These are phyloP conservation scores for Polydrusus tereticollis DNA, from an alignment of 2,888 invertebrate species.

Conservation along the genomic window DNA sequence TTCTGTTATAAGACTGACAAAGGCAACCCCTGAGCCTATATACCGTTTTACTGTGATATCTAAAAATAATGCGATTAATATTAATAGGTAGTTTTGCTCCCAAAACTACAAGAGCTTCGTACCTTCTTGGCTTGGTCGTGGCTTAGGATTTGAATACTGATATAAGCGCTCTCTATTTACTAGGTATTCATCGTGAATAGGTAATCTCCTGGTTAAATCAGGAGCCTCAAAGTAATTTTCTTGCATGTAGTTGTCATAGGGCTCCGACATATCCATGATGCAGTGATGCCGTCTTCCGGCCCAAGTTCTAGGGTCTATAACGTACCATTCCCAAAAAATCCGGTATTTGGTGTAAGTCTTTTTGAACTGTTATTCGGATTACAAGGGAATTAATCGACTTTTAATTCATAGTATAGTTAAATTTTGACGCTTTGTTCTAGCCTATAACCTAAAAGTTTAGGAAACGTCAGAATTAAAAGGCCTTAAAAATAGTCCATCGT, in stretches of 20 bases:
- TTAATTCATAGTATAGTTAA: no score
- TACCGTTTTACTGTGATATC: slow-evolving; percentile 75
- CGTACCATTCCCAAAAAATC: neutral
- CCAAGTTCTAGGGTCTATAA: slow-evolving; percentile 43
- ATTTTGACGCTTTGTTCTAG: no score
- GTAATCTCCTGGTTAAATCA: slow-evolving; percentile 53
- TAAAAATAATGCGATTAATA: slow-evolving; percentile 59
- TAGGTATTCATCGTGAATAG: slow-evolving; percentile 51
- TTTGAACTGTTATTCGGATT: no score
- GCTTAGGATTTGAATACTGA: slow-evolving; percentile 39
- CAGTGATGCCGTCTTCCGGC: no score
- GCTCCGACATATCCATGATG: slow-evolving; percentile 29
- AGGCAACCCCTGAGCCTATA: slow-evolving; percentile 84
- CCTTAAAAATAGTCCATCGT: no score
- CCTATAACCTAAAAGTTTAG: no score
- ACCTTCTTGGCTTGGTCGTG: slow-evolving; percentile 49
- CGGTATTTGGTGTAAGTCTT: no score
- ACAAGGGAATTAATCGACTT: no score
- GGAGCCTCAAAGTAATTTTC: slow-evolving; percentile 49
- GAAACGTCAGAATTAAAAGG: no score
- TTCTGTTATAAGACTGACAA: slow-evolving; percentile 89
- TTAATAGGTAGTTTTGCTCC: neutral
- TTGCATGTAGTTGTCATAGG: slow-evolving; percentile 17
- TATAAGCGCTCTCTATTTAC: slow-evolving; percentile 43
- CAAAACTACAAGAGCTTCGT: neutral